phyloP scores from a whole-genome alignment of 2,888 invertebrate genomes.

The Synergus umbraculus region DNA sequence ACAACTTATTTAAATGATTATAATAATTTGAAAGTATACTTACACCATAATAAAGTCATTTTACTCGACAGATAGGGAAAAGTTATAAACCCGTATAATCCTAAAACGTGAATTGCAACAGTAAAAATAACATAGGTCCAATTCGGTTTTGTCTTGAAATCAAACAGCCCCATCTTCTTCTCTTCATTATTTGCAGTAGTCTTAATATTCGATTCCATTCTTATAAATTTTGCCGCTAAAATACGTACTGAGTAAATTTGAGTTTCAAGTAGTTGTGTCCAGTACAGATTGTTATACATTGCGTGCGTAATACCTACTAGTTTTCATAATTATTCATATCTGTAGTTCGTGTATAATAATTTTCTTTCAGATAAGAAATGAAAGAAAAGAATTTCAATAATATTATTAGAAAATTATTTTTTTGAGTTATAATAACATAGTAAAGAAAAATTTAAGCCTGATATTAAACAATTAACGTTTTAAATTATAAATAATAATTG shows the following conservation, averaged over 20 bases:
- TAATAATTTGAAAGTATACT: neutral
- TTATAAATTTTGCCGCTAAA: neutral
- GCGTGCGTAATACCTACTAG: neutral
- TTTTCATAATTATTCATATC: neutral
- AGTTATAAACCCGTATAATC: conserved; percentile 14
- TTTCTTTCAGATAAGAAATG: neutral
- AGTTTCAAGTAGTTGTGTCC: neutral
- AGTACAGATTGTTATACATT: neutral
- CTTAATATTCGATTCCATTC: neutral
- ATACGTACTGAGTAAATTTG: neutral
- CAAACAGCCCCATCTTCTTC: neutral
- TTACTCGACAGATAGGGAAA: conserved; percentile 8
- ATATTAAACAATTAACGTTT: no score
- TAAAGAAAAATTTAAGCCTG: no score
- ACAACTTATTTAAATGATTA: no score
- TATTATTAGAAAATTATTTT: neutral
- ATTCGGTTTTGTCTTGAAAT: conserved; percentile 9
- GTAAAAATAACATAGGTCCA: neutral
- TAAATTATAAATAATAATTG: no score
- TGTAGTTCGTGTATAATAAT: neutral
- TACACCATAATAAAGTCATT: conserved; percentile 17
- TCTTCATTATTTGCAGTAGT: neutral
- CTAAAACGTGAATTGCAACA: neutral
- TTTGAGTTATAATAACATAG: neutral
- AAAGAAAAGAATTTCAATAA: neutral